Evolutionary conservation across 2,797 vertebrate genomes (phyloP).

Genomic region (Trichosurus vulpecula): DNA sequence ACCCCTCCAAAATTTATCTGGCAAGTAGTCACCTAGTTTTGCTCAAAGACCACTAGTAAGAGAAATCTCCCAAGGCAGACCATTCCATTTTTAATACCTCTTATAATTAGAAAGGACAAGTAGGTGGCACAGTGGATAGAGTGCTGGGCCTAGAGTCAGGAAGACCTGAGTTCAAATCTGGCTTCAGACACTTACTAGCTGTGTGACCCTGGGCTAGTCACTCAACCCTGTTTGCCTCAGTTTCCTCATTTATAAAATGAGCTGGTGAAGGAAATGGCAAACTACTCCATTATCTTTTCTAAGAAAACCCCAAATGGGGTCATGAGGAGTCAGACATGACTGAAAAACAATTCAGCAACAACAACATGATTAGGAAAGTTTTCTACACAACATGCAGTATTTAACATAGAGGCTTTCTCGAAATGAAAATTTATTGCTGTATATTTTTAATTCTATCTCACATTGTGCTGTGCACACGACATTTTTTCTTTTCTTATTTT

Average conservation of each 20-base stretch:
- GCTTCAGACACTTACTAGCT: not conserved
- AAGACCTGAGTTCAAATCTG: not conserved
- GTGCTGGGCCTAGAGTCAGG: not conserved
- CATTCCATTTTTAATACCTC: not conserved
- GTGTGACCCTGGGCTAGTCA: not conserved
- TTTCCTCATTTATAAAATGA: not conserved
- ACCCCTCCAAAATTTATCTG: not conserved
- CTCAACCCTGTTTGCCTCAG: not conserved
- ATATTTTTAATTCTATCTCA: too few species aligned
- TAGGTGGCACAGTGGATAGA: not conserved
- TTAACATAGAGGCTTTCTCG: too few species aligned
- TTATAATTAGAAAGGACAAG: not conserved
- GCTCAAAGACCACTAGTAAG: not conserved
- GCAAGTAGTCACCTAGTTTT: not conserved
- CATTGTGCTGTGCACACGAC: too few species aligned
- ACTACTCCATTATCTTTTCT: not conserved
- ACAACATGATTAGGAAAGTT: not conserved
- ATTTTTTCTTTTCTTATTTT: too few species aligned
- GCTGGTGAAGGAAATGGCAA: not conserved
- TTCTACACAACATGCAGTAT: not conserved
- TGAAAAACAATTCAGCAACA: not conserved
- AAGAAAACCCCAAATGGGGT: not conserved
- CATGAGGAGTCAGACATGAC: not conserved
- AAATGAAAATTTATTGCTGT: too few species aligned
- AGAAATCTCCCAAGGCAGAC: not conserved